Evolutionary conservation across 2,113 vertebrate species (phyloP), one percentile per base, ranked within the genome.

Genomic region (Marmota monax): DNA sequence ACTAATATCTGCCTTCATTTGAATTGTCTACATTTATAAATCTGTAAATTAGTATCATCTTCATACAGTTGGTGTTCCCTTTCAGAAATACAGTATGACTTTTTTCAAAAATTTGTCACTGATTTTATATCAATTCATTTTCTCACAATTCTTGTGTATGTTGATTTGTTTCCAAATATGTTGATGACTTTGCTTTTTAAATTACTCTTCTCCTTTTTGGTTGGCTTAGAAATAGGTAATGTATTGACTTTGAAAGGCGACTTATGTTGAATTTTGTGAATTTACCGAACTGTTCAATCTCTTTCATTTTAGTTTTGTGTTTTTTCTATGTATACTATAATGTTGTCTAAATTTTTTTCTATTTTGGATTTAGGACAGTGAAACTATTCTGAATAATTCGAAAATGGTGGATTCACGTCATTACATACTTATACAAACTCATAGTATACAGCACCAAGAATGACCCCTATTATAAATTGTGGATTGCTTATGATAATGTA

Each of bases 121-220:
- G 39, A 18, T 70, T 80, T 95, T 23, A 88, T 32, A 77, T 39
- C 67, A 84, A 93, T 77, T 92, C 65, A 91, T 91, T 92, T 80
- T 70, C 78, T 76, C 20, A 80, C 29, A 70, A 37, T 16, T 67
- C 32, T 70, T 69, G 8, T 63, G 18, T 74, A 74, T 80, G 58
- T n/a, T 84, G 37, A 84, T n/a, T 85, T 95, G 80, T 73, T 34
- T 58, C 27, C 58, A 85, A 85, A 77, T 63, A 87, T 63, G 74
- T 92, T 42, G 39, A 63, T 80, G 14, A 11, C 73, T 84, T 93
- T 80, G 53, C 63, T 78, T 83, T 96, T 72, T 77, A 77, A 77
- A 63, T 53, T 78, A 39, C 27, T 69, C 79, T 53, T 69, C 77
- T 29, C 65, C 32, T 17, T 77, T 74, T 82, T 39, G 67, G 25